Evolutionary conservation across 2,113 vertebrate species (phyloP).

Genomic region (Cairina moschata): DNA sequence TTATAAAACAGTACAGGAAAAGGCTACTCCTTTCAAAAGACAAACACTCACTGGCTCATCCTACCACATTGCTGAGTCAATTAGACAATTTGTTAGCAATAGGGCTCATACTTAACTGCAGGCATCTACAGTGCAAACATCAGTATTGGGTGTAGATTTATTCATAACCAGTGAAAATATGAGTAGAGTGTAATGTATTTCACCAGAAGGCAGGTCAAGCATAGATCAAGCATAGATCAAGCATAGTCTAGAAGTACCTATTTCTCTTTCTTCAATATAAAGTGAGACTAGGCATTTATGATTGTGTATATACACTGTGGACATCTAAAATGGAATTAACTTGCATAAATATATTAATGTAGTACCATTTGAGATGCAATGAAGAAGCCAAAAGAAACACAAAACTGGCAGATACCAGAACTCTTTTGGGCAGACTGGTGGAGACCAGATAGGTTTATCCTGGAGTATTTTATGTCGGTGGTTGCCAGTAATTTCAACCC

Average conservation of each 20-base stretch:
- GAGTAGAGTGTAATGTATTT: background rate
- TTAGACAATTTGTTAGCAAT: background rate
- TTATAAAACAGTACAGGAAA: background rate
- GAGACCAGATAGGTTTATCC: background rate
- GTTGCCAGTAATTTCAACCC: background rate
- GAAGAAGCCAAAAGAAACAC: background rate
- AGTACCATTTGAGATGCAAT: background rate
- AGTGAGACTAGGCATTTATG: background rate
- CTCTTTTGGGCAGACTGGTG: background rate
- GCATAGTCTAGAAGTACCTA: background rate
- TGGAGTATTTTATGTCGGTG: fast-evolving
- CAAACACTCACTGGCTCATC: background rate
- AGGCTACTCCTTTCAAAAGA: background rate
- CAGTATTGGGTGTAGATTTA: background rate
- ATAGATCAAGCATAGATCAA: background rate
- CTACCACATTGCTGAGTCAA: background rate
- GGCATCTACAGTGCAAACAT: background rate
- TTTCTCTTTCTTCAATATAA: background rate
- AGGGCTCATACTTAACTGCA: background rate
- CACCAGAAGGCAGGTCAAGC: background rate
- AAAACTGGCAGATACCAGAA: background rate
- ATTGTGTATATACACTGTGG: background rate
- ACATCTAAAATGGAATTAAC: background rate
- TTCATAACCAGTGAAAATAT: background rate
- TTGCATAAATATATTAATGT: background rate